Conservation (phyloP, 2,113 vertebrate genomes). For the Nothocercus nigrocapillus region DNA sequence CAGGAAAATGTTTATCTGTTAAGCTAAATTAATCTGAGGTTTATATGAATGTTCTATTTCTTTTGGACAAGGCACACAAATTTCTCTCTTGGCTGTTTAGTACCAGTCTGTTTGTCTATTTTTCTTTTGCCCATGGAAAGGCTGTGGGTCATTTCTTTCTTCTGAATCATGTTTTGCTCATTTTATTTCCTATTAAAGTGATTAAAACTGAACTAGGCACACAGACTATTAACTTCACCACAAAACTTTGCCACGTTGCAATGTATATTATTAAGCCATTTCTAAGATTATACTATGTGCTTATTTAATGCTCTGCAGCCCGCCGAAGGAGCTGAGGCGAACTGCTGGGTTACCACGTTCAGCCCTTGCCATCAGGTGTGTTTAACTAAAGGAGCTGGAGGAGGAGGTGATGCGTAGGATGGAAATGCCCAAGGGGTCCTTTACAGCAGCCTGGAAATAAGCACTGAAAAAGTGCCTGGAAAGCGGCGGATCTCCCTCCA, state of each 20-base stretch:
- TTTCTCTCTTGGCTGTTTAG: background rate
- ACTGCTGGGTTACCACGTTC: background rate
- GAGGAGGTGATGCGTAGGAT: background rate
- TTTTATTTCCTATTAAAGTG: constrained; percentile 11
- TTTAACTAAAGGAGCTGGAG: background rate
- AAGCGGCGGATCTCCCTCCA: background rate
- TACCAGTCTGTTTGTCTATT: constrained; percentile 2
- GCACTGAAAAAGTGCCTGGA: background rate
- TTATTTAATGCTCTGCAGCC: background rate
- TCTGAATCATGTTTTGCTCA: constrained; percentile 38
- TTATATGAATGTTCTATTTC: background rate
- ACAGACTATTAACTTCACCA: background rate
- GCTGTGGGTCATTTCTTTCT: constrained; percentile 21
- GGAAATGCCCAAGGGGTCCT: background rate
- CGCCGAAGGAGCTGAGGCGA: background rate
- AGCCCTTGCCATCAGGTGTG: background rate
- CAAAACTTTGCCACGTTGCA: background rate
- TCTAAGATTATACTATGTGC: background rate
- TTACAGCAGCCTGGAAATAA: background rate
- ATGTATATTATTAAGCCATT: background rate
- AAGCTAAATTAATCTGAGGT: constrained; percentile 14
- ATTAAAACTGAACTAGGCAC: constrained; percentile 17
- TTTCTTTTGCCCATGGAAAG: constrained; percentile 1
- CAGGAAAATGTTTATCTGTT: background rate
- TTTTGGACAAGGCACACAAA: background rate